Evolutionary conservation across 2,888 invertebrate species (phyloP).

Genomic region (Ischnura elegans): DNA sequence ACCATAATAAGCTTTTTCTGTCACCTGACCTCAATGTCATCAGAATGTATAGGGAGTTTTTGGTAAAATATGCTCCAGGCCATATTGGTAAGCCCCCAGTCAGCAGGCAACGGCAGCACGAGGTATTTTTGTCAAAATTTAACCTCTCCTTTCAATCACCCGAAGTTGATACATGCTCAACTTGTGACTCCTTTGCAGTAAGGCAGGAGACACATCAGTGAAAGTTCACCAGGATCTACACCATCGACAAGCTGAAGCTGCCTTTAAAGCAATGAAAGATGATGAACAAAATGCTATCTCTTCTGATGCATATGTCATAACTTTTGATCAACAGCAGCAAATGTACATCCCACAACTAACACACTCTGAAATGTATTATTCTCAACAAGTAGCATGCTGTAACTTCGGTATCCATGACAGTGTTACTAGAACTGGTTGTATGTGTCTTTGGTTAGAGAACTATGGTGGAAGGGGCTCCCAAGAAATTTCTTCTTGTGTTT

Average conservation of each 20-base stretch:
- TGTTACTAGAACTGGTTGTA: not conserved
- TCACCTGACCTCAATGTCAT: not conserved
- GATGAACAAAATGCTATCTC: not conserved
- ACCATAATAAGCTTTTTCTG: not conserved
- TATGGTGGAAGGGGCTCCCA: too few species aligned
- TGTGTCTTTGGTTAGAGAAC: not conserved
- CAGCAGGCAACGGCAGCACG: slow-evolving; percentile 46
- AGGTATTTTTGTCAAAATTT: slow-evolving; percentile 58
- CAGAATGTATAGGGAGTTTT: not conserved
- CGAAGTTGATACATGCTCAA: slow-evolving; percentile 55
- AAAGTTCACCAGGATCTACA: slow-evolving; percentile 51
- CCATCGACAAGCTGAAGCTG: slow-evolving; percentile 3
- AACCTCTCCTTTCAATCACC: slow-evolving; percentile 25
- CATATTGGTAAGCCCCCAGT: slow-evolving; percentile 44
- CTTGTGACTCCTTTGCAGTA: slow-evolving; percentile 11
- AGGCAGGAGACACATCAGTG: slow-evolving; percentile 44
- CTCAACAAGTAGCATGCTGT: slow-evolving; percentile 12
- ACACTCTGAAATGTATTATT: slow-evolving; percentile 38
- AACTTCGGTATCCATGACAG: not conserved
- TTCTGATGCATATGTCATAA: slow-evolving; percentile 45
- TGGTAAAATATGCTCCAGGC: slow-evolving; percentile 2
- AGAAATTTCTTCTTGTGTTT: not conserved
- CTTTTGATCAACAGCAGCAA: slow-evolving; percentile 53
- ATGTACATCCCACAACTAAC: slow-evolving; percentile 37
- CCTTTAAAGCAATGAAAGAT: slow-evolving; percentile 8